A percentile compares a stretch with the other conserved stretches of the same genome.
These are phyloP conservation scores for Erebia aethiops DNA, from an alignment of 2,888 invertebrate genomes.

Conservation along the genomic window DNA sequence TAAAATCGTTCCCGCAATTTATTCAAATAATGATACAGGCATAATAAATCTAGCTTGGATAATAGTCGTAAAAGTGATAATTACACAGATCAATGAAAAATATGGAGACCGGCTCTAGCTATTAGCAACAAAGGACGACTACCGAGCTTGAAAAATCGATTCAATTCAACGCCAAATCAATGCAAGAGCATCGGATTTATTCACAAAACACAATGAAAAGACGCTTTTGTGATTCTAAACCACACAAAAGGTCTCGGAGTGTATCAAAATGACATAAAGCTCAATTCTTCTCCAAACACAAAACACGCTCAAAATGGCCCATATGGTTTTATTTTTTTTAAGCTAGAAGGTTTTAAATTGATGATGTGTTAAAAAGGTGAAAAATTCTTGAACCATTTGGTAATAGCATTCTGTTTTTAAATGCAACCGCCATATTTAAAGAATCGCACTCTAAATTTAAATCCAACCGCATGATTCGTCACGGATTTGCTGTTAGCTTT, in stretches of 20 bases:
- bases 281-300: slow-evolving; percentile 66
- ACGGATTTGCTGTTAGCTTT: slow-evolving; percentile 49
- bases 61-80: slow-evolving; percentile 58
- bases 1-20: background rate
- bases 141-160: slow-evolving; percentile 82
- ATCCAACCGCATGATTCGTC: slow-evolving; percentile 56
- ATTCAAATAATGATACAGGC: background rate
- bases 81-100: slow-evolving; percentile 56
- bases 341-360: slow-evolving; percentile 63
- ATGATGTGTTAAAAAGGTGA: slow-evolving; percentile 82
- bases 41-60: slow-evolving; percentile 23
- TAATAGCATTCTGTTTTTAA: slow-evolving; percentile 54
- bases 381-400: slow-evolving; percentile 58
- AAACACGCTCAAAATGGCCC: slow-evolving; percentile 75
- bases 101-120: slow-evolving; percentile 46
- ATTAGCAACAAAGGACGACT: slow-evolving; percentile 75
- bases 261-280: slow-evolving; percentile 83
- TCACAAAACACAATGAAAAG: slow-evolving; percentile 73
- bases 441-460: slow-evolving; percentile 60
- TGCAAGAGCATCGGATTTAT: slow-evolving; percentile 59
- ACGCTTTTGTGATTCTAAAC: slow-evolving; percentile 59
- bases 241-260: slow-evolving; percentile 75
- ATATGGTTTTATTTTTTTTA: slow-evolving; percentile 61
- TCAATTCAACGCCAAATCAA: slow-evolving; percentile 74
- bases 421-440: slow-evolving; percentile 61